Base-by-base conservation (phyloP, 2,113 vertebrate genomes). In the Mystacornis crossleyi region DNA sequence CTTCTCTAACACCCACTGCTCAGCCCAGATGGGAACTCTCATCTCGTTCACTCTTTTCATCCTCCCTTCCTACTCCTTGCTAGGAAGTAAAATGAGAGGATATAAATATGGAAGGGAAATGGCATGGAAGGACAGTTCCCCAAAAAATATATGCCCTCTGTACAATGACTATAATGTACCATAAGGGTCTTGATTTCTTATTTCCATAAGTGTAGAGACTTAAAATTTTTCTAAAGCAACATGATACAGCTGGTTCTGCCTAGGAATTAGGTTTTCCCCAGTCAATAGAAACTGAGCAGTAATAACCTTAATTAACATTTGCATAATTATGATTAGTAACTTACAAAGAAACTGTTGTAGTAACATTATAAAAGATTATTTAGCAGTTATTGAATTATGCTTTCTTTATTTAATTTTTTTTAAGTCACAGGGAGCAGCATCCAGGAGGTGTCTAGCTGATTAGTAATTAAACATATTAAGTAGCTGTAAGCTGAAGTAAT, bases 271-370 rank as follows among this genome's bases (percentile, higher is more conserved):
- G 34, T 94, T 74, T 72, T 65, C 81, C 90, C 79, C 84, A 93
- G 93, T 95, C 93, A 96, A 97, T 93, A 97, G 96, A 98, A 97
- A 95, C 77, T 61, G 70, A 97, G 84, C 87, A 94, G 92, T 98
- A 97, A 98, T 97, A 98, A 97, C 57, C 90, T 96, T 97, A 98
- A 98, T 98, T 98, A 97, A 95, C 78, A 95, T 98, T 97, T 98
- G 83, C 97, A 98, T 98, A 98, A 97, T 97, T 97, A 94, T 91
- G 87, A 98, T 98, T 97, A 97, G 94, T 94, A 97, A 97, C 96
- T 98, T 98, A 89, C 81, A 96, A 95, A 91, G 97, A 93, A 97
- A 97, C 86, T 94, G 78, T 94, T 97, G 94, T 88, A 96, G 73
- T 97, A 97, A 95, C 88, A 96, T 70, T 96, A 51, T 78, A 93